Conservation (phyloP, 2,888 invertebrate species). For the Xestia c-nigrum region DNA sequence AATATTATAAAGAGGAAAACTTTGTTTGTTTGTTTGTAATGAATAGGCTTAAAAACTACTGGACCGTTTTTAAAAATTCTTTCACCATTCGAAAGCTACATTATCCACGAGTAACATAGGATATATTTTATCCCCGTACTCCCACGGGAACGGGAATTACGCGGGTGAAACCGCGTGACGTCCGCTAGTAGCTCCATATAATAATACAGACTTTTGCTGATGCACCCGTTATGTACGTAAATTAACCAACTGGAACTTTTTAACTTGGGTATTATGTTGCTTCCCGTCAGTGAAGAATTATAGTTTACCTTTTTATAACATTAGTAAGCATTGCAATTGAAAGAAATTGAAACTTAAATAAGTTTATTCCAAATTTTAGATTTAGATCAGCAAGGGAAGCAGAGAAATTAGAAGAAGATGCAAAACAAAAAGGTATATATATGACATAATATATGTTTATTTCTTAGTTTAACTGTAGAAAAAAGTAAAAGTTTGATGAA, state of each 20-base stretch:
- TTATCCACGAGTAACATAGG: too few relatives aligned
- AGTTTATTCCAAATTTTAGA: conserved; percentile 79
- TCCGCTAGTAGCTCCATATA: not conserved
- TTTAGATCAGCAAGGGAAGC: conserved; percentile 98
- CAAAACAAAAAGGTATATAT: conserved; percentile 92
- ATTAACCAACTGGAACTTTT: too few relatives aligned
- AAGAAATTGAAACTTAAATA: not conserved
- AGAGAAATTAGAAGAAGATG: conserved; percentile 93
- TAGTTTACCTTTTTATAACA: too few relatives aligned
- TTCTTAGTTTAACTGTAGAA: not conserved
- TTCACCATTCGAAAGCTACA: too few relatives aligned
- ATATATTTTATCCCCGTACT: too few relatives aligned
- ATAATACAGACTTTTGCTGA: not conserved
- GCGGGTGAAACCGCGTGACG: too few relatives aligned
- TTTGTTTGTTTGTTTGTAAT: too few relatives aligned
- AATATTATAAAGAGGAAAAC: too few relatives aligned
- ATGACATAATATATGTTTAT: not conserved
- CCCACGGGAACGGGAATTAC: too few relatives aligned
- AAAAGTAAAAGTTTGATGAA: not conserved
- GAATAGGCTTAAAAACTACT: too few relatives aligned
- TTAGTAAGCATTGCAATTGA: not conserved
- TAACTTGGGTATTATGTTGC: not conserved
- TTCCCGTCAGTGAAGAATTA: not conserved
- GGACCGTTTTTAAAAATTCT: too few relatives aligned
- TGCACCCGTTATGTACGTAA: not conserved